Evolutionary conservation across 2,113 vertebrate species (phyloP).

Genomic region (Bubo bubo): DNA sequence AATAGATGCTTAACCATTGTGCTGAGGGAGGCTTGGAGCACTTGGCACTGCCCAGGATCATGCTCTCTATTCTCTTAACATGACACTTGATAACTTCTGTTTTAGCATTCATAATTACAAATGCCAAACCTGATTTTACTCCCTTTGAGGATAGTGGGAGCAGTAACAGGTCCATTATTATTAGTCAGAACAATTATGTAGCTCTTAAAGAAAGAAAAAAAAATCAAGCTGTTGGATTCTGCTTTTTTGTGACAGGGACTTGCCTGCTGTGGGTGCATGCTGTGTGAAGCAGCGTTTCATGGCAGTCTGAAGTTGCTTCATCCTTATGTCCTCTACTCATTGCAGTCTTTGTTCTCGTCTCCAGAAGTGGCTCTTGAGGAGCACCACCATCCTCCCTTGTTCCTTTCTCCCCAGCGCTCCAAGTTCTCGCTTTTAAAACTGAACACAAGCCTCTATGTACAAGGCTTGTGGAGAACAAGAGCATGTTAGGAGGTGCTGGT

Average conservation of each 20-base stretch:
- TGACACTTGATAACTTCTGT: neutral
- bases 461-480: neutral
- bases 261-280: fast-evolving
- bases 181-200: conserved; percentile 25
- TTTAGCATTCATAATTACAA: conserved; percentile 40
- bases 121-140: conserved; percentile 54
- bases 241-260: neutral
- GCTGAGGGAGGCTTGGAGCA: neutral
- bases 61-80: neutral
- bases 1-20: neutral
- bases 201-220: neutral
- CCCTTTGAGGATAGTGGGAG: neutral
- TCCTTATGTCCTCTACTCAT: fast-evolving
- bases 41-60: neutral
- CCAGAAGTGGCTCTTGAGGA: neutral
- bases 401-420: neutral
- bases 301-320: neutral
- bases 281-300: neutral
- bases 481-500: neutral
- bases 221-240: neutral
- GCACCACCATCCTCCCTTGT: neutral
- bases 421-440: neutral
- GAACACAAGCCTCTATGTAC: fast-evolving
- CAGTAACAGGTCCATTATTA: conserved; percentile 34
- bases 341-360: neutral